phyloP scores from a whole-genome alignment of 2,797 vertebrate species.

The Muscicapa comitata region DNA sequence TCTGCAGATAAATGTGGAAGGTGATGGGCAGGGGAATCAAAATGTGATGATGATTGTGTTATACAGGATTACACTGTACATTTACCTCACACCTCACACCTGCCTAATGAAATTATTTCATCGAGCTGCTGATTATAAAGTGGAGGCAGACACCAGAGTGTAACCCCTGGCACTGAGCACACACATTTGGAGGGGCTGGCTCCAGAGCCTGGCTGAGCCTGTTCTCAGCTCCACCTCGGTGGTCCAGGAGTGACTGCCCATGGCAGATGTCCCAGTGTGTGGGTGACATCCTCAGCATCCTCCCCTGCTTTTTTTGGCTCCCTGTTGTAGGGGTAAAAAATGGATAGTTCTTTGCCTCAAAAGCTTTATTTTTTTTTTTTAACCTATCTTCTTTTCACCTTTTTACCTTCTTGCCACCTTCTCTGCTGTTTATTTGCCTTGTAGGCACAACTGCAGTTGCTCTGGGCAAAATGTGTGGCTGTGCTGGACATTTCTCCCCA shows the following conservation, averaged over 20 bases:
- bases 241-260: fast-evolving
- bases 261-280: background rate
- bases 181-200: background rate
- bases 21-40: constrained; percentile 40
- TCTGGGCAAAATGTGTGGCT: background rate
- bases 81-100: constrained; percentile 29
- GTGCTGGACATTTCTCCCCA: background rate
- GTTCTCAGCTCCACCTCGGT: background rate
- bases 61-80: background rate
- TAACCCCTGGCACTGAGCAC: background rate
- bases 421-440: background rate
- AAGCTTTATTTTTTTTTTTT: background rate
- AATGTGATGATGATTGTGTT: constrained; percentile 22
- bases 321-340: background rate
- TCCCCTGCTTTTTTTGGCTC: background rate
- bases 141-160: background rate
- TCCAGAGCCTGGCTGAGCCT: background rate
- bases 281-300: background rate
- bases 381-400: background rate
- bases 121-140: background rate
- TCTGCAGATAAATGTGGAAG: constrained; percentile 38
- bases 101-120: constrained; percentile 27
- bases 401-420: background rate
- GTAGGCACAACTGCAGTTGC: background rate
- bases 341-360: background rate